Base-by-base conservation (phyloP, 2,888 invertebrate genomes). In the Chymomyza fuscimana region DNA sequence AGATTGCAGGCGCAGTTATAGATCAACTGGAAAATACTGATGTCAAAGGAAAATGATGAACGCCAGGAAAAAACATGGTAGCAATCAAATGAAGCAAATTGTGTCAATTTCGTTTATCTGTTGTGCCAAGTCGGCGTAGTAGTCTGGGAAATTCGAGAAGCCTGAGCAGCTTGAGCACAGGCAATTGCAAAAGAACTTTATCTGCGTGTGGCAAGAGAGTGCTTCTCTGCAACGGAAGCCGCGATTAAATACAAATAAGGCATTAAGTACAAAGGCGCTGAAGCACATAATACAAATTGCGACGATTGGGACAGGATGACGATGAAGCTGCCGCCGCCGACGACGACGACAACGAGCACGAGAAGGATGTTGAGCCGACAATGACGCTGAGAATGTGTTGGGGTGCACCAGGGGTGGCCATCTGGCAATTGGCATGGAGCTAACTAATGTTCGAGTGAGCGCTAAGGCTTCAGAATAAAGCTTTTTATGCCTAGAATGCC, bases 161-260 rank as follows among this genome's bases (percentile, higher is more conserved):
- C 6, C 32, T 10, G 2, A 15, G 40, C 12, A 54, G 54, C 16
- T n/a, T 16, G 54, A 16, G 22, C 54, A 15, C 54, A 54, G 54
- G 22, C 54, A 54, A 54, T 22, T 22, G 10, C 16, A 54, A 54
- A 22, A 19, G 54, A 3, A 5, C 16, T 15, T 25, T 54, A n/a
- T 19, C 9, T 54, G 54, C 15, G 16, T 54, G 54, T 54, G 54
- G 16, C n/a, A 9, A 15, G n/a, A n/a, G n/a, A n/a, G 16, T 15
- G 36, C 60, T 36, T 15, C 60, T 40, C 36, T 36, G 60, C 87
- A 84, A 81, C 69, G 86, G 77, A 85, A 85, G 88, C 82, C 84
- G 82, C 85, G 85, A 88, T 86, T 86, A 88, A 88, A 88, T 86
- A 88, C 88, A 88, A 88, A 88, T 88, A 86, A 88, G 85, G 80